phyloP scores from a whole-genome alignment of 1,140 invertebrate species.

The Drosophila murphyi region DNA sequence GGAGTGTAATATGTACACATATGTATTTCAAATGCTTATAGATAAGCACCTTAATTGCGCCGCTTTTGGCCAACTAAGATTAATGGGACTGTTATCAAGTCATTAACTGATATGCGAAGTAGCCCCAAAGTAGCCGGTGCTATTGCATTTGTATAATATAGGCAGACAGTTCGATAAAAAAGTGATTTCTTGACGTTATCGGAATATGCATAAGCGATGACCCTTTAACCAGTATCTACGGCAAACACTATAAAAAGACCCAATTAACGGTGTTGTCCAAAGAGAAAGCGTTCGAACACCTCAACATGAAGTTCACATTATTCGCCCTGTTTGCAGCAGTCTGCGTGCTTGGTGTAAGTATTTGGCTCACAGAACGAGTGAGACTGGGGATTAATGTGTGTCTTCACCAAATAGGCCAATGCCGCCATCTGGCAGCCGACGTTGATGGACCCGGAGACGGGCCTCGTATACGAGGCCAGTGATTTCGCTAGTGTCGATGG shows the following conservation, averaged over 20 bases:
- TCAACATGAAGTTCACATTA: conserved; percentile 62
- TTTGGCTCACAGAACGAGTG: not conserved
- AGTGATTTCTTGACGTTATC: conserved; percentile 20
- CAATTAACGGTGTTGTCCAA: not conserved
- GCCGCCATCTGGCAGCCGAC: conserved; percentile 38
- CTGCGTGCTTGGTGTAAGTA: conserved; percentile 59
- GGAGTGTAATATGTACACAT: not conserved
- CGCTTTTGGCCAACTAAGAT: conserved; percentile 10
- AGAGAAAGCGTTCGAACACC: conserved; percentile 24
- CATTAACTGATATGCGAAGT: conserved; percentile 29
- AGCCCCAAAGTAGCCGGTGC: conserved; percentile 10
- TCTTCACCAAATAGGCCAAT: conserved; percentile 37
- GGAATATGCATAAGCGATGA: not conserved
- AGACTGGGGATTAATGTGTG: not conserved
- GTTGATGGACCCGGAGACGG: conserved; percentile 11
- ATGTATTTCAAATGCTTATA: not conserved
- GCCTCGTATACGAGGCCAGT: conserved; percentile 7
- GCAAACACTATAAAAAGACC: conserved; percentile 29
- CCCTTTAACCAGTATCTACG: not conserved
- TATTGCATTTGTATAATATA: not conserved
- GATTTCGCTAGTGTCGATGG: conserved; percentile 28
- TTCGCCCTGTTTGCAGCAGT: conserved; percentile 49
- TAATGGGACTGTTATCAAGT: conserved; percentile 10
- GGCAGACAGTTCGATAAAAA: conserved; percentile 19
- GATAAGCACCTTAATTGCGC: conserved; percentile 20